A percentile compares a stretch with the other conserved stretches of the same genome.
phyloP scores from a whole-genome alignment of 2,888 invertebrate species.

The Rotaria sp. region DNA sequence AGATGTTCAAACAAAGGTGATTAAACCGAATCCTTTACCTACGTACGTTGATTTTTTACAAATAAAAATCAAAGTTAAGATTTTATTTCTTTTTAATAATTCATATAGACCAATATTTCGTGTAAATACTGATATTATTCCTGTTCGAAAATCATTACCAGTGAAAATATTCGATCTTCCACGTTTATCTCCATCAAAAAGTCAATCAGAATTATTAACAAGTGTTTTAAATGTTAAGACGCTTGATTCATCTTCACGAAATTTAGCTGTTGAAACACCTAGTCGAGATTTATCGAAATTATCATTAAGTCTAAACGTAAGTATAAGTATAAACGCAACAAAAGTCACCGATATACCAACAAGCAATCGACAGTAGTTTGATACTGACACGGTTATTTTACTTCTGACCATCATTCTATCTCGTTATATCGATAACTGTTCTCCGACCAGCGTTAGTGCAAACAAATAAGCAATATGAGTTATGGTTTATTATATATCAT shows the following conservation, averaged over 20 bases:
- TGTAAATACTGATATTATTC: neutral
- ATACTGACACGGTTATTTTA: too few species aligned
- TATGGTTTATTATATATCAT: too few species aligned
- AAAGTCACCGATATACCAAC: too few species aligned
- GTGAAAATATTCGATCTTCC: neutral
- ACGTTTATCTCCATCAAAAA: neutral
- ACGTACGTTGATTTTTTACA: neutral
- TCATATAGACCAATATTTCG: neutral
- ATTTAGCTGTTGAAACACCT: neutral
- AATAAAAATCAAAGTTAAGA: too few species aligned
- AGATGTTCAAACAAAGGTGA: neutral
- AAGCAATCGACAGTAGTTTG: too few species aligned
- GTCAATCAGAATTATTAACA: neutral
- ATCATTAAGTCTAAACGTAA: neutral
- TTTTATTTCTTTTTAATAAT: neutral
- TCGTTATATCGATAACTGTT: too few species aligned
- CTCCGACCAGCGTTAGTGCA: too few species aligned
- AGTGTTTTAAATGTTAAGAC: neutral
- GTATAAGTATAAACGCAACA: neutral
- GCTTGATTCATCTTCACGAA: neutral
- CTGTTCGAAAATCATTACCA: neutral
- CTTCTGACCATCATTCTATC: too few species aligned
- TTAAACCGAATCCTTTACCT: neutral
- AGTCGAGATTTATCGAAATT: conserved; percentile 3
- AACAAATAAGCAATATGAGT: too few species aligned